Evolutionary conservation across 1,140 invertebrate genomes (phyloP).

Genomic region (Drosophila lacteicornis): DNA sequence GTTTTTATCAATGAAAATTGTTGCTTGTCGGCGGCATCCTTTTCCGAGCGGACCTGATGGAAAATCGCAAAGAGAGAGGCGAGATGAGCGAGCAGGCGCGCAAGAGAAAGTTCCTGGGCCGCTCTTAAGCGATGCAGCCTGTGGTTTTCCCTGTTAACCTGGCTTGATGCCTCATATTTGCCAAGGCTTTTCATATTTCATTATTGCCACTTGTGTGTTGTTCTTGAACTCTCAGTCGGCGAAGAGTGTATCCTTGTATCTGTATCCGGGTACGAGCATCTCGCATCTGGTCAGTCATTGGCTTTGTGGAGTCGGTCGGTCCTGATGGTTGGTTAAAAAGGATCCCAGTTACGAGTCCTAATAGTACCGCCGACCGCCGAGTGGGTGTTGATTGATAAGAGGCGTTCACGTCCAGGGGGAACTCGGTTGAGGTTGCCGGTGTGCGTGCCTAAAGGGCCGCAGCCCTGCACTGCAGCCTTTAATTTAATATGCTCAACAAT

Average conservation of each 20-base stretch:
- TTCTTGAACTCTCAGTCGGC: constrained; percentile 35
- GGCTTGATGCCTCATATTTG: constrained; percentile 30
- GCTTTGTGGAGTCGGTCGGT: neutral
- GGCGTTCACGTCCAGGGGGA: neutral
- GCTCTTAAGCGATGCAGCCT: constrained; percentile 34
- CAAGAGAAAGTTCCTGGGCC: constrained; percentile 21
- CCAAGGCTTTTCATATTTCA: constrained; percentile 40
- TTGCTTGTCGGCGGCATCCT: constrained; percentile 61
- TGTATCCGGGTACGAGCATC: neutral
- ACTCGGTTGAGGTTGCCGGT: constrained; percentile 5
- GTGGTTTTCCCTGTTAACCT: constrained; percentile 23
- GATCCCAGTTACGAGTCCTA: neutral
- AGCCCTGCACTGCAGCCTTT: neutral
- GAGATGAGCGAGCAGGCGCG: constrained; percentile 13
- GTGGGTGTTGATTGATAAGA: constrained; percentile 21
- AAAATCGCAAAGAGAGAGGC: constrained; percentile 20
- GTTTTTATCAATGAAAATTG: constrained; percentile 81
- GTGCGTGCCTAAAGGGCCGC: constrained; percentile 34
- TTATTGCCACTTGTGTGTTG: constrained; percentile 32
- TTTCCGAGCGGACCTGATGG: constrained; percentile 14
- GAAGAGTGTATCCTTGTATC: constrained; percentile 12
- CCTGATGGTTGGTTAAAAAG: neutral
- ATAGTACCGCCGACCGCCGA: neutral
- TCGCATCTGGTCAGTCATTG: constrained; percentile 18
- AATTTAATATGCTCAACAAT: constrained; percentile 1